Evolutionary conservation across 2,113 vertebrate species (phyloP).

Genomic region (Cebus imitator): DNA sequence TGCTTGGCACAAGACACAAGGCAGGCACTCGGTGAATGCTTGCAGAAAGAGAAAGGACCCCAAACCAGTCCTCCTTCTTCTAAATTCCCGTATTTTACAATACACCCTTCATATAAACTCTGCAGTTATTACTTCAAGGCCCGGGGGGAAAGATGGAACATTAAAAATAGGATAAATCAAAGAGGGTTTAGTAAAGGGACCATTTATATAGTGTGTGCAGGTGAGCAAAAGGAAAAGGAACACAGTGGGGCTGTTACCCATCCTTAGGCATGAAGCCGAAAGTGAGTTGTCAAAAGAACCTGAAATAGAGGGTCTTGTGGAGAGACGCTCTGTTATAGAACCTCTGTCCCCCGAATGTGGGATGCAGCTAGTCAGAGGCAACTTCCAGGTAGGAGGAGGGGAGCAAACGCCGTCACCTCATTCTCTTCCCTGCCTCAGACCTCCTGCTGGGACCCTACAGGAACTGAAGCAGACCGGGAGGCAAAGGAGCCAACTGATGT

Average conservation of each 20-base stretch:
- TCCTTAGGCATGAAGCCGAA: neutral
- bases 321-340: neutral
- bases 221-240: neutral
- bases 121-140: neutral
- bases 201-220: neutral
- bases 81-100: neutral
- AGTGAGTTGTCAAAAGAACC: neutral
- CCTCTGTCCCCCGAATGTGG: neutral
- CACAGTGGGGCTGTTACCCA: fast-evolving
- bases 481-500: neutral
- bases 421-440: neutral
- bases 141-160: neutral
- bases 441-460: neutral
- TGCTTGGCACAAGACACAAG: neutral
- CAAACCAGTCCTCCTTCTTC: too few species aligned
- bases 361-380: neutral
- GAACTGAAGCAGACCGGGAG: neutral
- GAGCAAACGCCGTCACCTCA: neutral
- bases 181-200: neutral
- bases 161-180: neutral
- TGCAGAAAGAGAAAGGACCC: neutral
- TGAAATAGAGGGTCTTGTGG: neutral
- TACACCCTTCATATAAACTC: neutral
- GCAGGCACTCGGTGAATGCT: neutral
- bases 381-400: neutral